Percentiles rank a stretch among this genome's conserved stretches.
These are phyloP conservation scores for Noctua janthe DNA, from an alignment of 2,888 invertebrate genomes.

Conservation along the genomic window DNA sequence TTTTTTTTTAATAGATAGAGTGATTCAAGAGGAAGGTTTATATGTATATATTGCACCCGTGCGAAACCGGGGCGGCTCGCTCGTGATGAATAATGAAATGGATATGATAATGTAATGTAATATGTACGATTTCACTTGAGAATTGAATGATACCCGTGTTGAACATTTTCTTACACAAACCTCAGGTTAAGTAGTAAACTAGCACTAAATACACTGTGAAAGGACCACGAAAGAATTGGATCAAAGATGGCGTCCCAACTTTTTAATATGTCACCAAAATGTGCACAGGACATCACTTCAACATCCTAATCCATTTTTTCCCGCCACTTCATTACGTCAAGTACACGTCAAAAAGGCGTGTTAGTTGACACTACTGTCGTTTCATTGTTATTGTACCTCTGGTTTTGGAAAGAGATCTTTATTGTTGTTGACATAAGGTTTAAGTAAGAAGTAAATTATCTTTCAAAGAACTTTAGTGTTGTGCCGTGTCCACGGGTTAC, in stretches of 20 bases:
- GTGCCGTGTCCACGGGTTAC: constrained; percentile 62
- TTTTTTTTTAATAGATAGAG: no score
- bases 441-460: not conserved
- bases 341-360: constrained; percentile 60
- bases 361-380: constrained; percentile 46
- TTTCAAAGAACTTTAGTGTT: constrained; percentile 9
- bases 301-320: constrained; percentile 45
- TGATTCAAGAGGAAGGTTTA: no score
- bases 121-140: no score
- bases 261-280: constrained; percentile 19
- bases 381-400: not conserved
- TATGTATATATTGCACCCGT: no score
- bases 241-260: not conserved
- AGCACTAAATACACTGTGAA: not conserved
- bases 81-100: no score
- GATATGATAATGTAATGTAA: no score
- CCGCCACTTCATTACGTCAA: constrained; percentile 62
- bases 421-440: not conserved
- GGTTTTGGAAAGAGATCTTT: not conserved
- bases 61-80: no score
- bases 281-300: constrained; percentile 2
- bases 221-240: not conserved
- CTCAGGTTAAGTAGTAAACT: not conserved
- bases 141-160: no score
- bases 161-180: not conserved